A percentile compares a stretch with the other conserved stretches of the same genome.
Conservation (phyloP, 2,888 invertebrate species). For the Callosobruchus maculatus region DNA sequence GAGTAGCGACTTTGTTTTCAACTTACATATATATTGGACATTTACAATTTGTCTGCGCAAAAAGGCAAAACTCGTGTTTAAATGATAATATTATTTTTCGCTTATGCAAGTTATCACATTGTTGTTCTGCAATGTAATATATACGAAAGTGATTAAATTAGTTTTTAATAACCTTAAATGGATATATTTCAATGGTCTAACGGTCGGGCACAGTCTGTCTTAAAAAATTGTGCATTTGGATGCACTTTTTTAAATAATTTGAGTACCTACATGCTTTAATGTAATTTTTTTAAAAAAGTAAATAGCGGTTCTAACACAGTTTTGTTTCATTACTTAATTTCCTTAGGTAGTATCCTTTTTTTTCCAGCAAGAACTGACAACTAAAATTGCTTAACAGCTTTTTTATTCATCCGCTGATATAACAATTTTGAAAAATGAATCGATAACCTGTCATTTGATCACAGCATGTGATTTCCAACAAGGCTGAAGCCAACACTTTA, state of each 20-base stretch:
- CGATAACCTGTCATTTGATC: too few species aligned
- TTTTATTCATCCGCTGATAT: too few species aligned
- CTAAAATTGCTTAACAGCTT: too few species aligned
- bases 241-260: constrained; percentile 28
- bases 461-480: too few species aligned
- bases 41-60: not conserved
- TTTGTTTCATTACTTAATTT: constrained; percentile 6
- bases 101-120: not conserved
- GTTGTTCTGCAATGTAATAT: constrained; percentile 19
- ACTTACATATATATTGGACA: not conserved
- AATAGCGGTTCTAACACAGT: constrained; percentile 34
- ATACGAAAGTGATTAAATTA: not conserved
- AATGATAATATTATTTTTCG: not conserved
- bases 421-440: too few species aligned
- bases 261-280: constrained; percentile 37
- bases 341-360: too few species aligned
- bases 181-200: constrained; percentile 2
- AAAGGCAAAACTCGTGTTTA: not conserved
- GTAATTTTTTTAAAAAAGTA: constrained; percentile 43
- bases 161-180: not conserved
- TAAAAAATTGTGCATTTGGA: constrained; percentile 25
- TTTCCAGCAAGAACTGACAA: too few species aligned
- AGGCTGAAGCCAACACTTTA: too few species aligned
- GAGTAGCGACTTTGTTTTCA: not conserved
- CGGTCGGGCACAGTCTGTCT: constrained; percentile 26